A percentile compares a stretch with the other conserved stretches of the same genome.
These are phyloP conservation scores for Cottus gobio DNA, from an alignment of 2,113 vertebrate species.

Conservation along the genomic window DNA sequence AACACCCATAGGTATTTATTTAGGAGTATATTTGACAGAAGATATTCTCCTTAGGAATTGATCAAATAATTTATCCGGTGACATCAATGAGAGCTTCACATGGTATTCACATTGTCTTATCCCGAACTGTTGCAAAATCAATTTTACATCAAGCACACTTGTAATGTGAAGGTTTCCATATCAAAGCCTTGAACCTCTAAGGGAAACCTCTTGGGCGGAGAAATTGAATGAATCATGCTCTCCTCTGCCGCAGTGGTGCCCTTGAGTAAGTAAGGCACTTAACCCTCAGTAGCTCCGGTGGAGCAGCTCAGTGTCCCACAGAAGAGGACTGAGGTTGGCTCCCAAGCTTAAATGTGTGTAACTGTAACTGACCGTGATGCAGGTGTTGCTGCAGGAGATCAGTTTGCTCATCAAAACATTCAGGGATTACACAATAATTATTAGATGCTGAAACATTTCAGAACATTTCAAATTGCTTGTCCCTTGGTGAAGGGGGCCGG, in stretches of 20 bases:
- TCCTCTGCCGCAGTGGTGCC: constrained; percentile 43
- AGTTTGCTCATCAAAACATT: constrained; percentile 22
- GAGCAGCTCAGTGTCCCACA: constrained; percentile 50
- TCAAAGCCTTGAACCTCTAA: constrained; percentile 49
- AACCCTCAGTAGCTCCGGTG: constrained; percentile 49
- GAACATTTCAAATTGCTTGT: not conserved
- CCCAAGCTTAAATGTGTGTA: constrained; percentile 33
- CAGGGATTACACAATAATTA: constrained; percentile 13
- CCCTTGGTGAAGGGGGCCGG: not conserved
- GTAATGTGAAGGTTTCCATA: constrained; percentile 37
- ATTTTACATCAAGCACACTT: constrained; percentile 42
- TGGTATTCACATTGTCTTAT: constrained; percentile 8
- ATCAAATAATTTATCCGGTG: not conserved
- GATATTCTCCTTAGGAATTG: not conserved
- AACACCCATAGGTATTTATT: not conserved
- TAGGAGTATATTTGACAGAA: not conserved
- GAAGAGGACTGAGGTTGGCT: constrained; percentile 37
- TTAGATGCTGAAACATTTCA: not conserved
- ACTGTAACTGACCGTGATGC: constrained; percentile 29
- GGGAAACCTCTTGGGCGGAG: constrained; percentile 37
- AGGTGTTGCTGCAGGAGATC: constrained; percentile 24
- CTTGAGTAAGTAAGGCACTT: constrained; percentile 65
- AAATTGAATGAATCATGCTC: constrained; percentile 59
- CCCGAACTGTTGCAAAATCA: constrained; percentile 34
- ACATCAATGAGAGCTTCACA: not conserved